Conservation (phyloP, 1,140 invertebrate species). For the Myzus persicae region DNA sequence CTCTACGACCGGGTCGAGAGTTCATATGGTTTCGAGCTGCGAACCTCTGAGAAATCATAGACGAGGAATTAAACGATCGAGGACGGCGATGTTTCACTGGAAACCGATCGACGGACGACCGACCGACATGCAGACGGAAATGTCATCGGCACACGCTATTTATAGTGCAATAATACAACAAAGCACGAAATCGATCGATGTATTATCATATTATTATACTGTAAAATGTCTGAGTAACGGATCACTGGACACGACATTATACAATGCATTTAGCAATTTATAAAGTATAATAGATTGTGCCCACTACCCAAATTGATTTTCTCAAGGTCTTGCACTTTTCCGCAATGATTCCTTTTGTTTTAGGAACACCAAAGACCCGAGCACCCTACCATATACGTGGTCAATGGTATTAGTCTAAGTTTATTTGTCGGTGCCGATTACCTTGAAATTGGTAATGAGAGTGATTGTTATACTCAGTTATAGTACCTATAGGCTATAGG, state of each 20-base stretch:
- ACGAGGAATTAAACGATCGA: neutral
- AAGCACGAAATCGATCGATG: neutral
- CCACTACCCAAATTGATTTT: neutral
- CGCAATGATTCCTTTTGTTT: neutral
- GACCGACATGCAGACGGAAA: neutral
- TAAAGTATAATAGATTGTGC: neutral
- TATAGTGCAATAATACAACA: neutral
- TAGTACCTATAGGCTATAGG: too few species aligned
- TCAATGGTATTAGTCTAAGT: too few species aligned
- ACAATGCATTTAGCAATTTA: too few species aligned
- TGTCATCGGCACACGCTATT: neutral
- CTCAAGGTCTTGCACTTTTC: neutral
- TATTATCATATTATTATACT: neutral
- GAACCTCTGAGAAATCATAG: neutral
- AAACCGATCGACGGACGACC: neutral
- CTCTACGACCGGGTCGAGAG: too few species aligned
- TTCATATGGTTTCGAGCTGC: neutral
- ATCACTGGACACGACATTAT: neutral
- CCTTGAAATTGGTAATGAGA: neutral
- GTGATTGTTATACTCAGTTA: too few species aligned
- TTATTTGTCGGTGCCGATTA: neutral
- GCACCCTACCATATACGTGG: neutral
- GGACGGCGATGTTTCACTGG: neutral
- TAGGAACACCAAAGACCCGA: too few species aligned
- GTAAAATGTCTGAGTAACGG: neutral